Evolutionary conservation across 2,113 vertebrate species (phyloP), one percentile per base, ranked within the genome.

Genomic region (Limnothrissa miodon): DNA sequence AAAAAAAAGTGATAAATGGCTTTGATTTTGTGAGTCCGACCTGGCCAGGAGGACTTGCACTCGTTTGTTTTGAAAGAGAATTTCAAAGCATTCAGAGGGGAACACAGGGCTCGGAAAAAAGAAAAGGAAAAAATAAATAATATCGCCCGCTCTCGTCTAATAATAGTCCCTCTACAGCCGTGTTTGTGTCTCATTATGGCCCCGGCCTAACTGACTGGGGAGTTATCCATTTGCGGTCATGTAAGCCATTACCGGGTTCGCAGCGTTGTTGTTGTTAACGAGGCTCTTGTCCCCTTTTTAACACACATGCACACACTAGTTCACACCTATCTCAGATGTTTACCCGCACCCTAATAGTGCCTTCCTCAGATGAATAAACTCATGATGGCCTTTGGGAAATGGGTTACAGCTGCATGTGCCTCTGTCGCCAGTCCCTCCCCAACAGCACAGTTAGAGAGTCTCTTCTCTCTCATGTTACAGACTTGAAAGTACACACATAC

Each of bases 1-100:
- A 87, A 92, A 92, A 92, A 74, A 4, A 29, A 81, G 88, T 92
- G 87, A 93, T 93, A 88, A 92, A 93, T 87, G 87, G 86, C 87
- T 89, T 90, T 93, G 92, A 92, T 94, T 93, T 92, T 80, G 84
- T n/a, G 86, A 80, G 89, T 88, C 85, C 88, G 86, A 85, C 62
- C 78, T 83, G 87, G 84, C 85, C 85, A 87, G 84, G 89, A 89
- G 82, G 80, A 78, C 78, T 89, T 87, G 90, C 83, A 88, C 86
- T 88, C 85, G 89, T 90, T 87, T 90, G 85, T 88, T 85, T 89
- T 82, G 13, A 84, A 86, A 70, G 79, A 81, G 86, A 83, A 87
- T 89, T 89, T 89, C 90, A 83, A 91, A 91, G 90, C 87, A 89
- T 80, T 74, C 66, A 36, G 66, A 74, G 66, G 66, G 66, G 66